Evolutionary conservation across 2,797 vertebrate genomes (phyloP).

Genomic region (Coregonus ussuriensis): DNA sequence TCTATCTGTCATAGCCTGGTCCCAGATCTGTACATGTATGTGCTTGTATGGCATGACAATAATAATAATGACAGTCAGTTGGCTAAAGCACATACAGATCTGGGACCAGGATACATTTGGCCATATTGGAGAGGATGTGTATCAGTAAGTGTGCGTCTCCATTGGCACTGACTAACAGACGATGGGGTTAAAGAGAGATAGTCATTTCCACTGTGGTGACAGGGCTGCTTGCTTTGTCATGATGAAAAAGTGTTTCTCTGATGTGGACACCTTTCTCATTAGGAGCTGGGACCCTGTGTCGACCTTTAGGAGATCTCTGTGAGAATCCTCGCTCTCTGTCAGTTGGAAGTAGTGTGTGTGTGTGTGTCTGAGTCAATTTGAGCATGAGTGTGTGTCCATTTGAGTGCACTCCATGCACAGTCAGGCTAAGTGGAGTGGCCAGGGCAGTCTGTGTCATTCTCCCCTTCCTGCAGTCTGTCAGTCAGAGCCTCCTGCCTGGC

Average conservation of each 20-base stretch:
- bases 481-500: conserved; percentile 17
- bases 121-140: not conserved
- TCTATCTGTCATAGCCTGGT: not conserved
- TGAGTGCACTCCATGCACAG: not conserved
- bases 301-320: conserved; percentile 49
- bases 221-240: conserved; percentile 38
- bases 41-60: not conserved
- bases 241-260: conserved; percentile 47
- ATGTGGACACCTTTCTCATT: conserved; percentile 63
- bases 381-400: not conserved
- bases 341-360: not conserved
- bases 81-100: not conserved
- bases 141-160: conserved; percentile 18
- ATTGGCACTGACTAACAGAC: not conserved
- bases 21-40: not conserved
- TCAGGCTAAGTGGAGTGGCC: conserved; percentile 18
- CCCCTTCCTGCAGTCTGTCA: conserved; percentile 43
- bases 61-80: not conserved
- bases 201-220: conserved; percentile 46
- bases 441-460: conserved; percentile 39
- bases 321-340: no score
- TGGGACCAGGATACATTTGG: not conserved
- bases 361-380: not conserved
- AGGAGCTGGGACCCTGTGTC: conserved; percentile 32
- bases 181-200: not conserved